Base-by-base conservation (phyloP, 2,113 vertebrate genomes). In the Ochotona curzoniae region DNA sequence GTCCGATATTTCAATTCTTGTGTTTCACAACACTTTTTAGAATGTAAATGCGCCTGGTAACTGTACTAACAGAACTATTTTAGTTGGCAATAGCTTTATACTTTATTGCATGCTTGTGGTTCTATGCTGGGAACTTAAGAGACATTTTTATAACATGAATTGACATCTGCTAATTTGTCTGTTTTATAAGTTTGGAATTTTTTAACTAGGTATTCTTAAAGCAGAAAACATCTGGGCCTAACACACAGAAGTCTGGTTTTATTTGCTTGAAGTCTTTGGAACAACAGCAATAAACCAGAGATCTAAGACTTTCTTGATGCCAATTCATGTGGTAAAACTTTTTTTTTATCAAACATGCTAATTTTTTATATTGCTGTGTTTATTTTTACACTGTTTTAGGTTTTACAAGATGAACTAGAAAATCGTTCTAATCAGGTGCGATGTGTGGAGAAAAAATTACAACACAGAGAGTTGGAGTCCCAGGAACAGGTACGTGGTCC, bases 401-500 rank as follows among this genome's bases (percentile, higher is more conserved):
- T 95, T 95, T 95, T 99, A 87, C 98, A 99, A 97, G 98, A 98
- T 4, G 98, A 99, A 96, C 91, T 98, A 90, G 98, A 99, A 95
- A 97, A 93, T 93, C 98, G 98, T 18, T 97, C 98, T 64, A 97
- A 54, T 81, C 98, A 98, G 95, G 63, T 98, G 3, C 97, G 97
- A 4, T 80, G 96, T 32, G 94, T 96, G 0, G 99, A 99, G 97
- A 99, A 98, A 96, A 98, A 97, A 94, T 96, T 99, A 35, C 98
- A 99, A 2, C 97, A 92, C 94, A 98, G 97, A 96, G 99, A 99
- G 91, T 96, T 99, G 80, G 98, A 99, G 95, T 96, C 95, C 0
- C 98, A 99, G 20, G 98, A 99, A 82, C 99, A 99, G 99, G 99
- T 99, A 98, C 92, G 1, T 1, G 0, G 0, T 28, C 66, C 80